Evolutionary conservation across 2,888 invertebrate species (phyloP).

Genomic region (Drosophila eohydei): DNA sequence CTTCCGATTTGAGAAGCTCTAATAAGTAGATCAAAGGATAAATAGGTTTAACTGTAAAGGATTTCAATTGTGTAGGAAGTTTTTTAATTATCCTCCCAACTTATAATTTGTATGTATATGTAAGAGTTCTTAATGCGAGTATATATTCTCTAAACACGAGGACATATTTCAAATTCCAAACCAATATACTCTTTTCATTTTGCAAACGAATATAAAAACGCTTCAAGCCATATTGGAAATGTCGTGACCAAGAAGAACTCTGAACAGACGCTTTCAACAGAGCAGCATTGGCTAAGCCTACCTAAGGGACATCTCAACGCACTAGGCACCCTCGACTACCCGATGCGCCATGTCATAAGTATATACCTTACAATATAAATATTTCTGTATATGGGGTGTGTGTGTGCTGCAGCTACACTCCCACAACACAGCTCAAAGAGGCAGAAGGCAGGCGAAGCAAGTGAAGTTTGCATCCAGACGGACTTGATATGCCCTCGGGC

Average conservation of each 20-base stretch:
- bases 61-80: too few relatives aligned
- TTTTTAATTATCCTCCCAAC: too few relatives aligned
- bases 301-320: conserved; percentile 10
- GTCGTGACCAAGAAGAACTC: conserved; percentile 29
- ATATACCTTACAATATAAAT: conserved; percentile 9
- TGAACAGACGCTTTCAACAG: background rate
- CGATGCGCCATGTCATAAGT: conserved; percentile 3
- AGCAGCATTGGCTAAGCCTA: background rate
- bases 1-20: too few relatives aligned
- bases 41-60: too few relatives aligned
- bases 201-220: background rate
- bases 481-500: conserved; percentile 48
- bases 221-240: conserved; percentile 10
- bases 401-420: conserved; percentile 40
- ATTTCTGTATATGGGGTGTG: conserved; percentile 21
- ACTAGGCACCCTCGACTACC: conserved; percentile 1
- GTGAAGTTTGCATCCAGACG: conserved; percentile 7
- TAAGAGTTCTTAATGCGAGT: too few relatives aligned
- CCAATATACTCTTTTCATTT: background rate
- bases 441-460: conserved; percentile 9
- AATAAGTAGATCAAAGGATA: too few relatives aligned
- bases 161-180: background rate
- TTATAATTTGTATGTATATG: too few relatives aligned
- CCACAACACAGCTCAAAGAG: conserved; percentile 49
- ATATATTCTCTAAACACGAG: too few relatives aligned